phyloP scores from a whole-genome alignment of 2,888 invertebrate species.

The Parascotia fuliginaria region DNA sequence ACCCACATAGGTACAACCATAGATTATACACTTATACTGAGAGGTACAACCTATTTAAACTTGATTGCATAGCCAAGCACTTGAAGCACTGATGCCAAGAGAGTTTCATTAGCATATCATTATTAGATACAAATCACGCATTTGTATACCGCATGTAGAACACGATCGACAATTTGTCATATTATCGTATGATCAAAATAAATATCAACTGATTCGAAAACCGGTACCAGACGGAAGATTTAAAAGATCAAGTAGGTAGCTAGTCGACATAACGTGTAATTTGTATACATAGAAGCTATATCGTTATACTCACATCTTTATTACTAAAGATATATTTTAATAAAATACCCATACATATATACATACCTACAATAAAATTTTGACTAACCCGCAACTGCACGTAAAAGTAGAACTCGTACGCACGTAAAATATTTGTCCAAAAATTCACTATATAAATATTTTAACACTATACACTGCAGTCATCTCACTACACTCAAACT shows the following conservation, averaged over 20 bases:
- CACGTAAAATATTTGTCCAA: too few relatives aligned
- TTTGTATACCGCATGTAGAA: constrained; percentile 8
- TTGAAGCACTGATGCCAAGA: neutral
- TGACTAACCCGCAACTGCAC: too few relatives aligned
- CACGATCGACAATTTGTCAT: constrained; percentile 23
- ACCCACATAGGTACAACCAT: too few relatives aligned
- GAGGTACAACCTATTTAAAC: neutral
- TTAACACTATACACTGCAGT: constrained; percentile 25
- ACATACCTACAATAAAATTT: constrained; percentile 1
- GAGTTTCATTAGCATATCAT: constrained; percentile 3
- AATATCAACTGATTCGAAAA: constrained; percentile 51
- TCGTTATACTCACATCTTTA: constrained; percentile 18
- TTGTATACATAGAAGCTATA: constrained; percentile 15
- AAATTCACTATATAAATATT: constrained; percentile 22
- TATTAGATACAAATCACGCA: constrained; percentile 4
- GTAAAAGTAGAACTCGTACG: too few relatives aligned
- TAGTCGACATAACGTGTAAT: constrained; percentile 36
- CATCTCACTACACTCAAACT: constrained; percentile 32
- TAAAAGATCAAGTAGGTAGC: constrained; percentile 32
- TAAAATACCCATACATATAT: too few relatives aligned
- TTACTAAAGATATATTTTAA: too few relatives aligned
- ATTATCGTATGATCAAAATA: constrained; percentile 45
- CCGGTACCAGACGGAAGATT: constrained; percentile 44
- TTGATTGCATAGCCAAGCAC: neutral
- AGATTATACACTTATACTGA: too few relatives aligned